Evolutionary conservation across 2,888 invertebrate genomes (phyloP).

Genomic region (Aspidapion aeneum): DNA sequence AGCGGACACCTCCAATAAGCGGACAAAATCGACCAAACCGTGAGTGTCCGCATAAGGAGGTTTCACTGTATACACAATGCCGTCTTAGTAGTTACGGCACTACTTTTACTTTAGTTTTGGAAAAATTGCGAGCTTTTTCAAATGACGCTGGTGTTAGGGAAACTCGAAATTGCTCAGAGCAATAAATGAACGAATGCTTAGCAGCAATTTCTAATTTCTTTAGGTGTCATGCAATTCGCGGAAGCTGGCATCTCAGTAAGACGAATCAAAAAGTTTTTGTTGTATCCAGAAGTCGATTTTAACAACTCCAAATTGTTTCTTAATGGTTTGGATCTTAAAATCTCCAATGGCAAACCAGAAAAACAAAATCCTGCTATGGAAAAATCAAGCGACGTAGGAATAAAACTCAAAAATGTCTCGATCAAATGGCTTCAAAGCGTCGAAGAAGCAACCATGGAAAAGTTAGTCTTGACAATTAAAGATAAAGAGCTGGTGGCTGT

Average conservation of each 20-base stretch:
- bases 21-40: no score
- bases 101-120: no score
- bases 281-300: constrained; percentile 33
- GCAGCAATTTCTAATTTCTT: no score
- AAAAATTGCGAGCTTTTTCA: no score
- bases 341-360: background rate
- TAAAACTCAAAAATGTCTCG: constrained; percentile 14
- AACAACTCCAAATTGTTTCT: background rate
- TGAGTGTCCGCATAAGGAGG: no score
- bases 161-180: no score
- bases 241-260: constrained; percentile 49
- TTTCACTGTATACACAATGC: no score
- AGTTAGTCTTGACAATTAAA: constrained; percentile 44
- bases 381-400: background rate
- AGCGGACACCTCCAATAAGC: no score
- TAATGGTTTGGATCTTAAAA: background rate
- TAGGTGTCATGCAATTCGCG: constrained; percentile 63
- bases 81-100: no score
- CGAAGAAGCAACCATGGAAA: constrained; percentile 10
- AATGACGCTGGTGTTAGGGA: no score
- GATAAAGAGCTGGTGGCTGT: constrained; percentile 54
- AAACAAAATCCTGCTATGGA: background rate
- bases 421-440: constrained; percentile 10
- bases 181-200: no score
- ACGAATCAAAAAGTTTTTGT: constrained; percentile 55